A percentile compares a stretch with the other conserved stretches of the same genome.
These are phyloP conservation scores for Pseudomugil tenellus DNA, from an alignment of 2,797 vertebrate species.

Conservation along the genomic window DNA sequence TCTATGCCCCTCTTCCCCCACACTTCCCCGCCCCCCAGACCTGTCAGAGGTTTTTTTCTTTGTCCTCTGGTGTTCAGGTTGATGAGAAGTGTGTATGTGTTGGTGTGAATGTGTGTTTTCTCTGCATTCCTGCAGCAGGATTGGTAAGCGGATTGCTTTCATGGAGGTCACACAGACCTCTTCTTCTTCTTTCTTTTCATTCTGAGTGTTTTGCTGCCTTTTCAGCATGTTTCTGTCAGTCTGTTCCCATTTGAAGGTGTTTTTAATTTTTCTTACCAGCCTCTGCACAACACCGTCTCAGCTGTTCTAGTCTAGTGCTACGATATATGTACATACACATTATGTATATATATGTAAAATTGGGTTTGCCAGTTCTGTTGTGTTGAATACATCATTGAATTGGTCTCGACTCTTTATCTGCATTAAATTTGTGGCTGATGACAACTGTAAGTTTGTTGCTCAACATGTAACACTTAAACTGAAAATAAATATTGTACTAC, in stretches of 20 bases:
- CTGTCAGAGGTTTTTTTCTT: conserved; percentile 85
- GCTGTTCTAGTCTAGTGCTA: conserved; percentile 90
- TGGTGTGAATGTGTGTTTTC: conserved; percentile 79
- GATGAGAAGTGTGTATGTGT: conserved; percentile 80
- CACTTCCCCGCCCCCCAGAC: conserved; percentile 64
- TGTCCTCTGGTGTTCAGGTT: conserved; percentile 87
- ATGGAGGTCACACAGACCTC: conserved; percentile 75
- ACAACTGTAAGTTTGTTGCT: conserved; percentile 96
- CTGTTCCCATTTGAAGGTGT: conserved; percentile 70
- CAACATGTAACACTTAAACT: conserved; percentile 93
- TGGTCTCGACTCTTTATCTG: conserved; percentile 89
- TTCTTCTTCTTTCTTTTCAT: conserved; percentile 50
- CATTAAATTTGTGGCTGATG: conserved; percentile 95
- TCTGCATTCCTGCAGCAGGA: conserved; percentile 94
- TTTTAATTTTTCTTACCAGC: conserved; percentile 81
- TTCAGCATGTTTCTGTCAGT: conserved; percentile 91
- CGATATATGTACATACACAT: conserved; percentile 82
- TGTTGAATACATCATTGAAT: conserved; percentile 88
- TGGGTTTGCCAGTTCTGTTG: conserved; percentile 93
- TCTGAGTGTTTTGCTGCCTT: conserved; percentile 86
- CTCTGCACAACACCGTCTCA: conserved; percentile 90
- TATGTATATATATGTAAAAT: conserved; percentile 87
- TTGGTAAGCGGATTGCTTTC: conserved; percentile 89
- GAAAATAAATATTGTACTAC: conserved; percentile 99
- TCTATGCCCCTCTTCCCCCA: background rate